Evolutionary conservation across 2,113 vertebrate species (phyloP), one percentile per base, ranked within the genome.

Genomic region (Megaceryle torquata): DNA sequence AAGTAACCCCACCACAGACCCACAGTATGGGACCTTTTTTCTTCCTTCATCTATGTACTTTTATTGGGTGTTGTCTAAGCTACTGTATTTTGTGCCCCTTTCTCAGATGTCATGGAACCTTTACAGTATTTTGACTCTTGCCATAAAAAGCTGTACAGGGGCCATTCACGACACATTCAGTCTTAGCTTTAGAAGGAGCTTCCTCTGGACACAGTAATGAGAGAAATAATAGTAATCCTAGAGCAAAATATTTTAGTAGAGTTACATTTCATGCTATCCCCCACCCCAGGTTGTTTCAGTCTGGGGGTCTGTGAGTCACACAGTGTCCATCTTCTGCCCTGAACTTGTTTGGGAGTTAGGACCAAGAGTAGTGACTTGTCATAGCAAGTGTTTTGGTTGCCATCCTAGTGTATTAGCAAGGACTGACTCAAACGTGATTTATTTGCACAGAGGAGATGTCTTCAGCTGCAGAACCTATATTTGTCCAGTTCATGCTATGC

Each of bases 21-120:
- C 18, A 19, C 1, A 5, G 10, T 33, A 31, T 0, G 0, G 21
- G 28, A 60, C 21, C 5, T 0, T 13, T 93, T 69, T 41, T 31
- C 48, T 82, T 67, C 14, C 22, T 70, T 53, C 77, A 46, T 53
- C 37, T 74, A 5, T 28, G 54, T 70, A 4, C 16, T 74, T 78
- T 82, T 65, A 12, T 20, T 65, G 15, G 5, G 21, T 69, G 18
- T 35, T 86, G 19, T 43, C 67, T 65, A 67, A 81, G 31, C 56
- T 3, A 4, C 21, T 72, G 39, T 57, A 21, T 87, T 87, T 91
- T 67, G 35, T 68, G 35, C 43, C 77, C 24, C 35, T 1, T 0
- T 41, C 60, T 74, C 26, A 18, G 54, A 24, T 74, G 41, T 9
- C 33, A 29, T 37, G 33, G 72, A 85, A 88, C 16, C 28, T 91